Evolutionary conservation across 2,797 vertebrate genomes (phyloP).

Genomic region (Todus mexicanus): DNA sequence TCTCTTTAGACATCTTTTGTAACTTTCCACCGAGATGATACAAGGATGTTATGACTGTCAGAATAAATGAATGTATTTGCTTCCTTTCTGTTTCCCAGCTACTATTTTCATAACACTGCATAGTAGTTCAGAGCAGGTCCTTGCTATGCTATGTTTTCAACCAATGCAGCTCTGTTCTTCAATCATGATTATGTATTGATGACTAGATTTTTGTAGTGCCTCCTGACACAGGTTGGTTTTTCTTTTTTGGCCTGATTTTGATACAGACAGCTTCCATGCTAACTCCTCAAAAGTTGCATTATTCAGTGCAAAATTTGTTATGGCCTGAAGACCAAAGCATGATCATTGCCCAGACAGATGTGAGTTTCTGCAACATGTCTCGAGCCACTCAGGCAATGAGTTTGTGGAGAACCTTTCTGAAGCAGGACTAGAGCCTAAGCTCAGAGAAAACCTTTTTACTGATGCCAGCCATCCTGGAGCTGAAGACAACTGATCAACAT

Average conservation of each 20-base stretch:
- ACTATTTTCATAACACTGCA: slow-evolving; percentile 58
- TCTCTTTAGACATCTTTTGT: slow-evolving; percentile 68
- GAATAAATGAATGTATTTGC: slow-evolving; percentile 70
- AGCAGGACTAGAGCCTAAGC: not conserved
- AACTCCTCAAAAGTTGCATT: slow-evolving; percentile 7
- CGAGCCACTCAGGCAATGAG: rapidly evolving
- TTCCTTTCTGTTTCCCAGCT: slow-evolving; percentile 51
- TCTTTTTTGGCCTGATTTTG: not conserved
- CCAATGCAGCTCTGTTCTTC: not conserved
- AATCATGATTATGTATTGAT: slow-evolving; percentile 7
- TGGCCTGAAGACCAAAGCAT: not conserved
- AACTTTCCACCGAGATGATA: slow-evolving; percentile 65
- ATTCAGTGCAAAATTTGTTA: slow-evolving; percentile 22
- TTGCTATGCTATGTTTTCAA: not conserved
- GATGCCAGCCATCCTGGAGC: not conserved
- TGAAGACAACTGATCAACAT: not conserved
- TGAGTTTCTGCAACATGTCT: not conserved
- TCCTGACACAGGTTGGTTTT: not conserved
- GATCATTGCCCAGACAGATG: not conserved
- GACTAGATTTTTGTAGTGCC: slow-evolving; percentile 4
- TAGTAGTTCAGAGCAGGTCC: slow-evolving; percentile 45
- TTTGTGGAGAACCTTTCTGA: not conserved
- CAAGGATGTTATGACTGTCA: slow-evolving; percentile 69
- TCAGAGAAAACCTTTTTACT: not conserved
- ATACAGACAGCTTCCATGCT: not conserved